Percentiles rank a stretch among this genome's conserved stretches.
Evolutionary conservation across 2,888 invertebrate genomes (phyloP).

Genomic region (Diogma glabrata): DNA sequence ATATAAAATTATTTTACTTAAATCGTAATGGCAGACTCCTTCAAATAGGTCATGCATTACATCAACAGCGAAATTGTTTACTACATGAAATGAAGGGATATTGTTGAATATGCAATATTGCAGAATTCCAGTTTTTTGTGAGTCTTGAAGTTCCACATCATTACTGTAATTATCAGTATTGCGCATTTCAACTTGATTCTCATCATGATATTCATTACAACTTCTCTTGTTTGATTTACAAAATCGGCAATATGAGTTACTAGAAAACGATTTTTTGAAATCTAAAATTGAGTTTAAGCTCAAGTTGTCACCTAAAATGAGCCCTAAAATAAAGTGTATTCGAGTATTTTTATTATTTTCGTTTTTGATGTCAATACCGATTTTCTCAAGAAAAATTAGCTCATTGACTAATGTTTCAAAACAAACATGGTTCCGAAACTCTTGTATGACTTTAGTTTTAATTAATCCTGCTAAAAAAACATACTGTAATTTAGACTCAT

Average conservation of each 20-base stretch:
- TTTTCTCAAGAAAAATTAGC: slow-evolving; percentile 10
- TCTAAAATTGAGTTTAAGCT: slow-evolving; percentile 10
- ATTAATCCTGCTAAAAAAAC: slow-evolving; percentile 13
- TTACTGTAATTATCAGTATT: slow-evolving; percentile 10
- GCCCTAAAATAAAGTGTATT: slow-evolving; percentile 12
- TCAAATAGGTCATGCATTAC: too few relatives aligned
- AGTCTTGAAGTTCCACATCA: too few relatives aligned
- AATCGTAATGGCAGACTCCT: too few relatives aligned
- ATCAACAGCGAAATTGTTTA: too few relatives aligned
- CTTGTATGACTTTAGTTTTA: slow-evolving; percentile 11
- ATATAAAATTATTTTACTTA: too few relatives aligned
- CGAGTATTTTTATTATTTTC: not conserved
- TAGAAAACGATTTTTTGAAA: slow-evolving; percentile 12
- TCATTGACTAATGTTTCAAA: slow-evolving; percentile 11
- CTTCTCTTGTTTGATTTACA: slow-evolving; percentile 10
- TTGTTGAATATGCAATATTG: too few relatives aligned
- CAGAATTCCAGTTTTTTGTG: too few relatives aligned
- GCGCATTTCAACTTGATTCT: slow-evolving; percentile 8
- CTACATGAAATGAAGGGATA: too few relatives aligned
- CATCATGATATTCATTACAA: not conserved
- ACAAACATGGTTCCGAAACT: slow-evolving; percentile 10
- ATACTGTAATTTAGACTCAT: slow-evolving; percentile 9
- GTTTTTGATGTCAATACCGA: slow-evolving; percentile 10
- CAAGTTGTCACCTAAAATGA: slow-evolving; percentile 14
- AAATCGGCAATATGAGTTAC: slow-evolving; percentile 13